A percentile compares a stretch with the other conserved stretches of the same genome.
These are phyloP conservation scores for Uloborus diversus DNA, from an alignment of 1,140 invertebrate species.

Conservation along the genomic window DNA sequence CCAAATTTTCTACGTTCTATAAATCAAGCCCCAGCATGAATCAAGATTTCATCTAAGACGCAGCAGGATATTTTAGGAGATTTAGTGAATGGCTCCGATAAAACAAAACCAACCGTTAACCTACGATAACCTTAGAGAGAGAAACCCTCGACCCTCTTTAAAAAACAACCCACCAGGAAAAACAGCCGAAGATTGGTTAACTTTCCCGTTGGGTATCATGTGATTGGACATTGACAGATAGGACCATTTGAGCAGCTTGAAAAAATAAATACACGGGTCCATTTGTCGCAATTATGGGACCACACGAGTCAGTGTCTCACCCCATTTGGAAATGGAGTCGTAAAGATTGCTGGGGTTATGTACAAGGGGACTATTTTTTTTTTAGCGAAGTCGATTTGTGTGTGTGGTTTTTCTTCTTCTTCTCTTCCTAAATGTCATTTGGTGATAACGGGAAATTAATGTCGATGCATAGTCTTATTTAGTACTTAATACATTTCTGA, in stretches of 20 bases:
- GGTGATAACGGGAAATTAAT: too few relatives aligned
- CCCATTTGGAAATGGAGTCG: not conserved
- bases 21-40: too few relatives aligned
- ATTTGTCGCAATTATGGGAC: slow-evolving; percentile 29
- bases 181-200: slow-evolving; percentile 21
- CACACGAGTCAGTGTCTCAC: not conserved
- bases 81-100: slow-evolving; percentile 25
- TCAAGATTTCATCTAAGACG: not conserved
- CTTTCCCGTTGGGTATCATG: not conserved
- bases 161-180: not conserved
- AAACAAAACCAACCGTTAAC: slow-evolving; percentile 31
- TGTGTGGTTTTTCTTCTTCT: too few relatives aligned
- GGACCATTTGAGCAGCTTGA: slow-evolving; percentile 2
- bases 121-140: slow-evolving; percentile 21
- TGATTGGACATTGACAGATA: not conserved
- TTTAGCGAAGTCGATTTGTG: too few relatives aligned
- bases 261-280: slow-evolving; percentile 6
- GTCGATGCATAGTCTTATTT: too few relatives aligned
- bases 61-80: slow-evolving; percentile 2
- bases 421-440: too few relatives aligned
- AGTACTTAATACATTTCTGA: too few relatives aligned
- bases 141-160: not conserved
- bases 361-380: too few relatives aligned
- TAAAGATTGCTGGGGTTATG: not conserved
- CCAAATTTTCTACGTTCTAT: too few relatives aligned